Evolutionary conservation across 1,140 invertebrate species (phyloP), one percentile per base, ranked within the genome.

Genomic region (Zaprionus davidi): DNA sequence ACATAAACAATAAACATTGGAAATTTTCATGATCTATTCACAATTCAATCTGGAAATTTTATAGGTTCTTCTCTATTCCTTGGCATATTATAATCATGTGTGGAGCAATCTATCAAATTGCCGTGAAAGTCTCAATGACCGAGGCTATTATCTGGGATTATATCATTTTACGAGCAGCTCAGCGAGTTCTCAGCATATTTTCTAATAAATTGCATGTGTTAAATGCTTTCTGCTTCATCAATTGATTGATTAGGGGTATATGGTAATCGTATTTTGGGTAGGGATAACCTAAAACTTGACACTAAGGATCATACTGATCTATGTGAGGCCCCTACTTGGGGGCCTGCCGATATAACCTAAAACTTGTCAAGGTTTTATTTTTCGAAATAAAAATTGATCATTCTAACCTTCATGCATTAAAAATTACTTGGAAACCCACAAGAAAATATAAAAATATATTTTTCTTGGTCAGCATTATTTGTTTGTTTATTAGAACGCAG

Each of bases 21-120:
- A 67, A 59, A 67, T 58, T 46, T 46, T 59, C 34, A 72, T 60
- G 44, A 22, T 28, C 57, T 38, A 57, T 57, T 34, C 62, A 56
- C 34, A 57, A 34, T 59, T 36, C 63, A 71, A 71, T 66, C 62
- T 36, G 58, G n/a, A 62, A 38, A 53, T 41, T 53, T 41, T 41
- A 62, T 62, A 60, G 31, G 20, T 36, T 22, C 12, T 13, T 11
- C 26, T 24, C 53, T 28, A 28, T 56, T 31, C 13, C 24, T 15
- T 28, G 9, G 24, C 3, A 34, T 5, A 2, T 7, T 15, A 31
- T 56, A n/a, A 56, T 28, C 20, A 11, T 31, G 20, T 22, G 13
- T 22, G 17, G 24, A 12, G 20, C 41, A 22, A 28, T 20, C 15
- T 60, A 60, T 60, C 57, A 59, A 59, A 34, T 38, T 58, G 51